These are phyloP conservation scores for Proales similis DNA, from an alignment of 1,140 invertebrate genomes.

Conservation along the genomic window DNA sequence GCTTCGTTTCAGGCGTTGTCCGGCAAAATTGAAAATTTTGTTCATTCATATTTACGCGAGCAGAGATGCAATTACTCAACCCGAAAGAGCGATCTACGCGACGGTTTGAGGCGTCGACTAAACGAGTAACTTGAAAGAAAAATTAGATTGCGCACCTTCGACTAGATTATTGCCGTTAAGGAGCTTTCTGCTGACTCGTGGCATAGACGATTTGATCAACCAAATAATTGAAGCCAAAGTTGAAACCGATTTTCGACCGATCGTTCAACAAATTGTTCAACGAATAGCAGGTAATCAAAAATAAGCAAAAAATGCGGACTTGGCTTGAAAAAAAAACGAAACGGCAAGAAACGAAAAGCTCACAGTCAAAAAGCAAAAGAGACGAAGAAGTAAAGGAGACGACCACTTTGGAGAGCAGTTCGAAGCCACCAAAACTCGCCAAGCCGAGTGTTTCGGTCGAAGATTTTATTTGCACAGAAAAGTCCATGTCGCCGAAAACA, in stretches of 20 bases:
- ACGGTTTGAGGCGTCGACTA: slow-evolving; percentile 1
- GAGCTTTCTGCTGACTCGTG: slow-evolving; percentile 9
- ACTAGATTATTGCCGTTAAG: neutral
- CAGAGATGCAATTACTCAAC: neutral
- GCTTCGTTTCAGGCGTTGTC: slow-evolving; percentile 21
- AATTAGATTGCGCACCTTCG: neutral
- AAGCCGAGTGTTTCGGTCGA: slow-evolving; percentile 5
- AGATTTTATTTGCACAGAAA: slow-evolving; percentile 10
- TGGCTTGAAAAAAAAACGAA: too few species aligned
- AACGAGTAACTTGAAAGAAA: slow-evolving; percentile 2
- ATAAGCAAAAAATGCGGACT: neutral
- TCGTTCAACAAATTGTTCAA: slow-evolving; percentile 8
- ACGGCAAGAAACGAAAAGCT: too few species aligned
- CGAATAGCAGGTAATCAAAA: neutral
- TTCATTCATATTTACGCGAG: neutral
- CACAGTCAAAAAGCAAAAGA: too few species aligned
- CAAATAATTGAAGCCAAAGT: slow-evolving; percentile 25
- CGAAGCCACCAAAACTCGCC: too few species aligned
- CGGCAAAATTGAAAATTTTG: slow-evolving; percentile 21
- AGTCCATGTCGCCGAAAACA: too few species aligned
- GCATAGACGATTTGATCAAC: slow-evolving; percentile 9
- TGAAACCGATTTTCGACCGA: neutral
- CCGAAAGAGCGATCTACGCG: slow-evolving; percentile 14
- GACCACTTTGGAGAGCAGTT: too few species aligned
- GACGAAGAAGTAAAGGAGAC: too few species aligned